Evolutionary conservation across 2,113 vertebrate genomes (phyloP), one percentile per base, ranked within the genome.

Genomic region (Rana temporaria): DNA sequence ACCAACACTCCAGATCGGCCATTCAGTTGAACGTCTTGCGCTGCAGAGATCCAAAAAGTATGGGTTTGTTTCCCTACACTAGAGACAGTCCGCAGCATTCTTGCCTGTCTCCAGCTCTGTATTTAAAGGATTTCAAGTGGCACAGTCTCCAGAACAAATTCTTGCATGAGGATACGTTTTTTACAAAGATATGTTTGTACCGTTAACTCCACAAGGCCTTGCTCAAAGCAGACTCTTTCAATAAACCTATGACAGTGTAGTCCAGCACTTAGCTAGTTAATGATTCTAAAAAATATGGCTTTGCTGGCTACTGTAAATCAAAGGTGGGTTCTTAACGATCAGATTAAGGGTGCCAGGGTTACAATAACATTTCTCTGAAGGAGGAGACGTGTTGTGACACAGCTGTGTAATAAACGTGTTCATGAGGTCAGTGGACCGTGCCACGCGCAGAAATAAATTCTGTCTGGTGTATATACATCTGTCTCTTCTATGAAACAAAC

Each of bases 111-210:
- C 60, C 62, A 16, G 76, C 32, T 62, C 42, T 30, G 48, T 53
- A 67, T 78, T 78, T 78, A 78, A 56, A 78, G n/a, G 76, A 52
- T 78, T 57, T 78, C 60, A 78, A 78, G 76, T 78, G 76, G 76
- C 26, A 11, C 63, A 53, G 76, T 78, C 76, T 78, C 62, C 76
- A 67, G 76, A 78, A 20, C 24, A 38, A 52, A 67, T 67, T 78
- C 76, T 67, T 67, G 24, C 63, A 55, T 48, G 12, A 63, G 26
- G 42, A 78, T 48, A 20, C 76, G 24, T 76, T 76, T 32, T 32
- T 76, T 38, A 63, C 15, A 64, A 32, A 6, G 59, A 48, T 57
- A 17, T 59, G 55, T 71, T 71, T 71, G 68, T 52, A 15, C 64
- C 59, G 48, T 77, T 64, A 65, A 53, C 60, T 52, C 59, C 57